Conservation (phyloP, 1,140 invertebrate genomes). For the Drosophila neocordata region DNA sequence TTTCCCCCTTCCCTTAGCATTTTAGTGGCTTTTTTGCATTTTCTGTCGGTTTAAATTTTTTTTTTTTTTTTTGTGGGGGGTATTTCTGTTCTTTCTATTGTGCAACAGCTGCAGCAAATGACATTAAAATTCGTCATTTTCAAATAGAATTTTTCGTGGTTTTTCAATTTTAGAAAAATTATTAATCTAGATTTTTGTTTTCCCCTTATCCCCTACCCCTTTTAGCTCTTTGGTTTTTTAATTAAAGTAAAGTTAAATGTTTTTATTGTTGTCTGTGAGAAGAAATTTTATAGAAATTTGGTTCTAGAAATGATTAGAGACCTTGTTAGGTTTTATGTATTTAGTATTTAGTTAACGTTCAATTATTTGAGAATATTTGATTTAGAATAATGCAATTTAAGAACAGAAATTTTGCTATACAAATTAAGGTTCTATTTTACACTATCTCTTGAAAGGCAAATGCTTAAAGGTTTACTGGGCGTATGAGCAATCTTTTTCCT, state of each 20-base stretch:
- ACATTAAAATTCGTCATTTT: conserved; percentile 63
- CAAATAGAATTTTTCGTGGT: neutral
- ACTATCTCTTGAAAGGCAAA: no score
- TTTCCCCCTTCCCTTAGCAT: conserved; percentile 9
- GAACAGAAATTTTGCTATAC: no score
- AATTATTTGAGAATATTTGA: no score
- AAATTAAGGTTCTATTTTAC: no score
- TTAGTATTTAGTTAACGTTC: no score
- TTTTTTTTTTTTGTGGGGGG: no score
- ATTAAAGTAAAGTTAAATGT: neutral
- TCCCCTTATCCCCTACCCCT: neutral
- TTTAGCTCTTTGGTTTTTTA: neutral
- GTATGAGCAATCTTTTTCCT: no score
- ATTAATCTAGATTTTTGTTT: neutral
- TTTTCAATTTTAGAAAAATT: conserved; percentile 14
- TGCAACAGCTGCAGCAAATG: conserved; percentile 69
- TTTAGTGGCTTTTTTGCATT: conserved; percentile 35
- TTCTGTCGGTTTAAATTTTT: conserved; percentile 18
- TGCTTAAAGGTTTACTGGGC: no score
- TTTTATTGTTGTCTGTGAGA: neutral
- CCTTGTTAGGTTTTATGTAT: no score
- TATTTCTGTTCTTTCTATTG: conserved; percentile 10
- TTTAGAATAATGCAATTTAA: no score
- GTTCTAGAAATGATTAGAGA: no score
- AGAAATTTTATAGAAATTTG: no score